phyloP scores from a whole-genome alignment of 2,888 invertebrate genomes.

The Seira musarum region DNA sequence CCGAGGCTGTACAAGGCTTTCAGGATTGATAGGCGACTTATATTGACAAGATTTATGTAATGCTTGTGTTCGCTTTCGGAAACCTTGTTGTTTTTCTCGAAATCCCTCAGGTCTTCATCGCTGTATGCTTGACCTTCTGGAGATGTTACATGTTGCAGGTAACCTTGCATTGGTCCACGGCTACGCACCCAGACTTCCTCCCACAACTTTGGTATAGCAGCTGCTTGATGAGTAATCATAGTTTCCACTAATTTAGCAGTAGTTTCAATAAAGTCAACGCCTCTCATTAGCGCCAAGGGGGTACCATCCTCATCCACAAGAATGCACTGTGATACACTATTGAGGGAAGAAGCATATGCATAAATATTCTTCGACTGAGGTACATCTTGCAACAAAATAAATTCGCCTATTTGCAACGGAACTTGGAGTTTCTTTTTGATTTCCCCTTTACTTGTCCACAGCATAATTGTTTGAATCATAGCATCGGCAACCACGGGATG shows the following conservation, averaged over 20 bases:
- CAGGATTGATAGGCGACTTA: not conserved
- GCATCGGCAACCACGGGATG: constrained; percentile 54
- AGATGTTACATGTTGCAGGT: not conserved
- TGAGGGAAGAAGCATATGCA: not conserved
- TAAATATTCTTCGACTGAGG: not conserved
- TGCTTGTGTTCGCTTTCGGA: not conserved
- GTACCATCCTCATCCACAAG: not conserved
- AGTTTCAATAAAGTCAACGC: constrained; percentile 32
- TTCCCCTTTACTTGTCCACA: constrained; percentile 9
- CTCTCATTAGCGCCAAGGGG: not conserved
- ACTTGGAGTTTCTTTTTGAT: constrained; percentile 10
- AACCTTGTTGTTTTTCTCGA: not conserved
- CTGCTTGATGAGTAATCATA: not conserved
- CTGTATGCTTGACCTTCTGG: not conserved
- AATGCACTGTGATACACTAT: not conserved
- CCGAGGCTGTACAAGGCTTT: not conserved
- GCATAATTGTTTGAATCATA: constrained; percentile 29
- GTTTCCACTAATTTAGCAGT: constrained; percentile 24
- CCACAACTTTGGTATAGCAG: constrained; percentile 38
- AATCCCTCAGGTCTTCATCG: not conserved
- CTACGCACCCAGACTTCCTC: constrained; percentile 31
- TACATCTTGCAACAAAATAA: constrained; percentile 20
- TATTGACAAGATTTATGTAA: not conserved
- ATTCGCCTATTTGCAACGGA: constrained; percentile 31
- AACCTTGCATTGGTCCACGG: constrained; percentile 1